Percentiles rank a stretch among this genome's conserved stretches.
Evolutionary conservation across 2,797 vertebrate genomes (phyloP).

Genomic region (Gallinago solitaria): DNA sequence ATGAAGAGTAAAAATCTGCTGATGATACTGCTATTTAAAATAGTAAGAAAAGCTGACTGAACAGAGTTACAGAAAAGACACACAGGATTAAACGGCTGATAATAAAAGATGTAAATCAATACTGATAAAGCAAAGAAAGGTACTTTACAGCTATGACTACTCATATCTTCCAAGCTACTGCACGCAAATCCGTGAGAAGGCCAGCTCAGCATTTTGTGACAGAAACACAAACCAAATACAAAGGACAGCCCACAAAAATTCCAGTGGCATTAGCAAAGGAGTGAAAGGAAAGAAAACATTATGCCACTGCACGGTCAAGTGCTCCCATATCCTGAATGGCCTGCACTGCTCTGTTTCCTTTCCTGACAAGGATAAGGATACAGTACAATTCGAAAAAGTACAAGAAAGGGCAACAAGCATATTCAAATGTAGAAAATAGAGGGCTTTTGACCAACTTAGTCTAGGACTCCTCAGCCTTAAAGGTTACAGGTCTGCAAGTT

Average conservation of each 20-base stretch:
- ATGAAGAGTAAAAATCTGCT: background rate
- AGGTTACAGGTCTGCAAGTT: background rate
- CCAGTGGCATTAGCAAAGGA: background rate
- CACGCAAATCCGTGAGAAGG: background rate
- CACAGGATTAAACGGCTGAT: background rate
- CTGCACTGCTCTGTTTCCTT: background rate
- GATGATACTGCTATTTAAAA: background rate
- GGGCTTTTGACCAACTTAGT: accelerated
- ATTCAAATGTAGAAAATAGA: accelerated
- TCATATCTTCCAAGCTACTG: background rate
- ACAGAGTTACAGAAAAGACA: background rate
- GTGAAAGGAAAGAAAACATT: background rate
- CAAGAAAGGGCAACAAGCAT: background rate
- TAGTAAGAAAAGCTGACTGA: background rate
- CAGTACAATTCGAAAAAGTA: accelerated
- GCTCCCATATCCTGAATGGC: accelerated
- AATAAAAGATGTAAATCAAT: background rate
- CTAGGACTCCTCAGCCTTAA: background rate
- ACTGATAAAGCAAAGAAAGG: background rate
- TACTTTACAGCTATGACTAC: background rate
- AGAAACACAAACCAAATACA: background rate
- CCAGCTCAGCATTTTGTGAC: background rate
- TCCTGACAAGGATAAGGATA: background rate
- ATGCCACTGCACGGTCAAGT: background rate
- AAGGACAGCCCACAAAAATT: background rate